Conservation (phyloP, 2,113 vertebrate species). For the Motacilla alba region DNA sequence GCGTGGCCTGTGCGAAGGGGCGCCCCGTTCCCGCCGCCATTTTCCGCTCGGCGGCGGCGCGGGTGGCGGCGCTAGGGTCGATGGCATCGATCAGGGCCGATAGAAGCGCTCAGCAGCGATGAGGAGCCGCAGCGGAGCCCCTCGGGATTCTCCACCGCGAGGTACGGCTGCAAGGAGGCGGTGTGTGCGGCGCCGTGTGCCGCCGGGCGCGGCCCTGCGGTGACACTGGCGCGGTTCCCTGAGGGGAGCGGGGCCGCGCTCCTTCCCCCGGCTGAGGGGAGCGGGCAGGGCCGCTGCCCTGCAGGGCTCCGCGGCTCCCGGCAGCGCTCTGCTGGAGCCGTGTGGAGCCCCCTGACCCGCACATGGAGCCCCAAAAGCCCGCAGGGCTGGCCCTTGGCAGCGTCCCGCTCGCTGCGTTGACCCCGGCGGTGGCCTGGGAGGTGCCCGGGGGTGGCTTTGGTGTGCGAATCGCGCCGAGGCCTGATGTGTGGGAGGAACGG, state of each 20-base stretch:
- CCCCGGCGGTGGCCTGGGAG: fast-evolving
- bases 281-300: not conserved
- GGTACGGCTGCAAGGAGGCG: not conserved
- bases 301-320: fast-evolving
- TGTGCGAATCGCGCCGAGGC: fast-evolving
- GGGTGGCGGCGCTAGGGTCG: fast-evolving
- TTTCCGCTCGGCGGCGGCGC: fast-evolving
- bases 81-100: fast-evolving
- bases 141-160: not conserved
- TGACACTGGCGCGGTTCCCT: not conserved
- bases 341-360: fast-evolving
- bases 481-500: fast-evolving
- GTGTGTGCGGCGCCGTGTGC: not conserved
- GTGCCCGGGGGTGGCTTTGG: fast-evolving
- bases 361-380: fast-evolving
- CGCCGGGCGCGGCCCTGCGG: not conserved
- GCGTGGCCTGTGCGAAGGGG: fast-evolving
- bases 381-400: fast-evolving
- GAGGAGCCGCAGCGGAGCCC: not conserved
- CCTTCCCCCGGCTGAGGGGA: not conserved
- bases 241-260: not conserved
- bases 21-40: not conserved
- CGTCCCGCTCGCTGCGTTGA: not conserved
- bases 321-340: fast-evolving
- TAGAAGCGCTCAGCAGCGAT: not conserved